Base-by-base conservation (phyloP, 2,797 vertebrate genomes). In the Gymnoscopelus braueri region DNA sequence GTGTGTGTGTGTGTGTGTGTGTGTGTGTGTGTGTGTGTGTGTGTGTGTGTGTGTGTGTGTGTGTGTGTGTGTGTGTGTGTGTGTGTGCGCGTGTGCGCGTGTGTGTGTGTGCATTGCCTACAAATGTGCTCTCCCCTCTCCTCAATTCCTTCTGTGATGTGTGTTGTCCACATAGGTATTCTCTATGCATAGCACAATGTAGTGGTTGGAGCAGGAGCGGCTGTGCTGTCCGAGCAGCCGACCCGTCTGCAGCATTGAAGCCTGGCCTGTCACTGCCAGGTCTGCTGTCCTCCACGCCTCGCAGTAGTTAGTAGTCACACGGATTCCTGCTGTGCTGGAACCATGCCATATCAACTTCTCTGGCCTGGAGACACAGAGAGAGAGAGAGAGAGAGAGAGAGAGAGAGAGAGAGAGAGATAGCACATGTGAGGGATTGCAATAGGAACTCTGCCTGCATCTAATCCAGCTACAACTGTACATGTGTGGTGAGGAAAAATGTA, bases 281-380 rank as follows among this genome's bases (percentile, higher is more conserved):
- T 94, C 93, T 0, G 86, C 88, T 0, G 94, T 95, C 72, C 95
- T 90, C 97, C 97, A 99, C 0, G 96, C 96, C 92, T 97, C 96
- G 63, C 97, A 99, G 94, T 99, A 98, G 88, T 92, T 96, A 49
- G 89, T 91, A 71, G 95, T 94, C 71, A 95, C 89, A 23, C 97
- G 95, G 78, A 95, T 93, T 5, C 97, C 97, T 0, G 81, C 77
- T 0, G 86, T 4, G 54, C 82, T 95, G 79, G 97, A 98, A 65
- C 97, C 97, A 0, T 99, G 97, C 97, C 97, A 98, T 1, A 98
- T 71, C 80, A 96, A 68, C 89, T 99, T 99, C 74, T 98, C 95
- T 57, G 96, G 95, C 97, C 97, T 99, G 4, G 9, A 60, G 60
- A 0, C 13, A 60, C 9, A 15, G 24, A 63, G 9, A 29, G 11